These are phyloP conservation scores for Cathartes aura DNA, from an alignment of 2,113 vertebrate genomes.

Conservation along the genomic window DNA sequence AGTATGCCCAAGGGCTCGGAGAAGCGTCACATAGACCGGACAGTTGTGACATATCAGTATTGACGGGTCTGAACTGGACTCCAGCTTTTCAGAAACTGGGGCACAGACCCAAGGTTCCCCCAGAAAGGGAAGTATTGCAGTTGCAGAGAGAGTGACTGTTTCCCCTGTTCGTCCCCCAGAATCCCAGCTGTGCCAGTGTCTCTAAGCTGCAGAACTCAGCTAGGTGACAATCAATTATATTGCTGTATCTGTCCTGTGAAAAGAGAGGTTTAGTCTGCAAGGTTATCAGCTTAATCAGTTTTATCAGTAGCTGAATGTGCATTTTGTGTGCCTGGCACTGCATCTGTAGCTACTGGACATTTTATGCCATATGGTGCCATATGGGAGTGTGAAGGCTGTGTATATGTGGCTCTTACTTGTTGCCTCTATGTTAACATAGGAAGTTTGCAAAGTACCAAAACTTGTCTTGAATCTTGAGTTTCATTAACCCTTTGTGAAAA, in stretches of 20 bases:
- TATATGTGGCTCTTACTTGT: neutral
- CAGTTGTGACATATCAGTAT: too few species aligned
- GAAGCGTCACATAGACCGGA: rapidly evolving
- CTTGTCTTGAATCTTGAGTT: neutral
- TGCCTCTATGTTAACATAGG: neutral
- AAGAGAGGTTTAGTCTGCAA: neutral
- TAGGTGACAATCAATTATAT: neutral
- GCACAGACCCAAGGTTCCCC: neutral
- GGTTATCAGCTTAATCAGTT: neutral
- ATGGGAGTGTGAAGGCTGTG: neutral
- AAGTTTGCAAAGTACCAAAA: neutral
- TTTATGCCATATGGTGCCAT: neutral
- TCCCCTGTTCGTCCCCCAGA: neutral
- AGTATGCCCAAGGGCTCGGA: neutral
- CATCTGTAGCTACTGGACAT: neutral
- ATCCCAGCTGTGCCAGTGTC: neutral
- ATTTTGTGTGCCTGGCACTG: neutral
- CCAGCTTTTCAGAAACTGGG: neutral
- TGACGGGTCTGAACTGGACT: neutral
- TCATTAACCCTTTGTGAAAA: neutral
- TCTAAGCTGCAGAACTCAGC: neutral
- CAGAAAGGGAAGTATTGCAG: neutral
- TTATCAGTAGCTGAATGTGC: neutral
- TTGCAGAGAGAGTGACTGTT: neutral
- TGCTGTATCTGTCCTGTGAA: neutral